Evolutionary conservation across 1,140 invertebrate species (phyloP).

Genomic region (Bombyx mandarina): DNA sequence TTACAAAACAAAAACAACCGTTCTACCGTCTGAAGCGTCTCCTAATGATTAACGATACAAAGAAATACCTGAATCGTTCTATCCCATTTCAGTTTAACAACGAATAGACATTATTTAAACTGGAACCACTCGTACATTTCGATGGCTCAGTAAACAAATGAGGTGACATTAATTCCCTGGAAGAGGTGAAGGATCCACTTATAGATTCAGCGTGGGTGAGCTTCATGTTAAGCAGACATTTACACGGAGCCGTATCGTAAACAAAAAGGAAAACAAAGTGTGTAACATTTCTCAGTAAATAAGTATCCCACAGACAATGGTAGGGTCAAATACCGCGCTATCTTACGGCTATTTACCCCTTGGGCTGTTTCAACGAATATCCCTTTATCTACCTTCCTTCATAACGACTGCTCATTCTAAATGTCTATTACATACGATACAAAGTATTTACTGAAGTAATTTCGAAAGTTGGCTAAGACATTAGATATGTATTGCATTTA

Average conservation of each 20-base stretch:
- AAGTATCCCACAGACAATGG: constrained; percentile 8
- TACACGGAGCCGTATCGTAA: background rate
- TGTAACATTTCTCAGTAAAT: constrained; percentile 6
- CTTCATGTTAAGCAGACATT: constrained; percentile 3
- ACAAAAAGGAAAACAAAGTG: constrained; percentile 11
- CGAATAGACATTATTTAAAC: constrained; percentile 1
- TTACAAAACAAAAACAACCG: too few relatives aligned
- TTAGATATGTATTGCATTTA: too few relatives aligned
- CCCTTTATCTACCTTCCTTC: too few relatives aligned
- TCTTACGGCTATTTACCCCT: constrained; percentile 4
- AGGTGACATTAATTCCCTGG: background rate
- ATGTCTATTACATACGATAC: too few relatives aligned
- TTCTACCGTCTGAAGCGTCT: too few relatives aligned
- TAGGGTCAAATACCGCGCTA: constrained; percentile 12
- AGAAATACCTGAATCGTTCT: background rate
- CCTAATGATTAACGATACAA: background rate
- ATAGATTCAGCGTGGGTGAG: background rate
- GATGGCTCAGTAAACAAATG: constrained; percentile 5
- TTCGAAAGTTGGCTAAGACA: too few relatives aligned
- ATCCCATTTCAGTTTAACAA: background rate
- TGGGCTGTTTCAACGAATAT: constrained; percentile 1
- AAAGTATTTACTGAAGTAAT: too few relatives aligned
- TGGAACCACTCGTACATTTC: constrained; percentile 3
- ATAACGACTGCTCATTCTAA: too few relatives aligned
- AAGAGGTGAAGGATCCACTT: background rate